These are phyloP conservation scores for Stratiomys singularior DNA, from an alignment of 2,888 invertebrate species.

Conservation along the genomic window DNA sequence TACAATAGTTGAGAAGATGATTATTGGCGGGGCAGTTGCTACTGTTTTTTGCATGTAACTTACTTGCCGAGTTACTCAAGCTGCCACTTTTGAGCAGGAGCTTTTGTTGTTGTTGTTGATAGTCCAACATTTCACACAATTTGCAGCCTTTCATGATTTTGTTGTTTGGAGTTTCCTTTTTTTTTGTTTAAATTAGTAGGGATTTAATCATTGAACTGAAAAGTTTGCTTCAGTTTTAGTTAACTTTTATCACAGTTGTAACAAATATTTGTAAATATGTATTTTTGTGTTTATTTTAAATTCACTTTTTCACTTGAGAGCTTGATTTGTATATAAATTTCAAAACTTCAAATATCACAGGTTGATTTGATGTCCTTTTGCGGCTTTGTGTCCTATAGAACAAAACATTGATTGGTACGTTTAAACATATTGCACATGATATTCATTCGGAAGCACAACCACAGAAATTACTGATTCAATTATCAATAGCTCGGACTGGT, in stretches of 20 bases:
- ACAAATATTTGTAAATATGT: background rate
- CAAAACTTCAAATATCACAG: slow-evolving; percentile 30
- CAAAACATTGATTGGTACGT: background rate
- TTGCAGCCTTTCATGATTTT: slow-evolving; percentile 54
- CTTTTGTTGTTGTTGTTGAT: slow-evolving; percentile 52
- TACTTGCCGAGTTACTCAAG: background rate
- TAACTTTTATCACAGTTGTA: slow-evolving; percentile 37
- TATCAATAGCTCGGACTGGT: too few relatives aligned
- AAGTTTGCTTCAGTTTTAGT: slow-evolving; percentile 4
- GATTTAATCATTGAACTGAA: background rate
- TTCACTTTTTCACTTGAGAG: slow-evolving; percentile 16
- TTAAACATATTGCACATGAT: slow-evolving; percentile 28
- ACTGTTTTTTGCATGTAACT: background rate
- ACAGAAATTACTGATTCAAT: too few relatives aligned
- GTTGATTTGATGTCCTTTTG: background rate
- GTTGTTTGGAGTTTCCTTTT: background rate
- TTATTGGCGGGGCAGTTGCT: too few relatives aligned
- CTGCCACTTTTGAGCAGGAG: slow-evolving; percentile 33
- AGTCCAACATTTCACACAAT: slow-evolving; percentile 54
- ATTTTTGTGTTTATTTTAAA: background rate
- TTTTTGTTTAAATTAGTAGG: background rate
- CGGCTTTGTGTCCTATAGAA: too few relatives aligned
- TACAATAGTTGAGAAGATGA: slow-evolving; percentile 43
- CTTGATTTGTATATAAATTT: background rate
- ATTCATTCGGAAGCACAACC: too few relatives aligned